A percentile compares a stretch with the other conserved stretches of the same genome.
Conservation (phyloP, 2,113 vertebrate species). For the Plectropomus leopardus region DNA sequence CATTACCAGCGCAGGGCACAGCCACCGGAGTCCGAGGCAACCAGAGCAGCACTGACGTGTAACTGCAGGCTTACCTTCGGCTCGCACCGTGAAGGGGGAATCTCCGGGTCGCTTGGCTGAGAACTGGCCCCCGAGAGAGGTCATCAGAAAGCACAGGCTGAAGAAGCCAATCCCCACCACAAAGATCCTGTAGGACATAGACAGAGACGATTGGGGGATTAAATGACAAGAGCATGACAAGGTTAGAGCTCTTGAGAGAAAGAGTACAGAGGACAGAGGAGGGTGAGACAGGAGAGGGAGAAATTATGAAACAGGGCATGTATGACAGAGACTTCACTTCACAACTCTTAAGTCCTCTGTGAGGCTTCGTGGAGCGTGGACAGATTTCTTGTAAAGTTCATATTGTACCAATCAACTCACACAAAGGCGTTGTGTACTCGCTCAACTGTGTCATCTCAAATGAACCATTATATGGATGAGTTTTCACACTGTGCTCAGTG, state of each 20-base stretch:
- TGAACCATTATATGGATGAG: constrained; percentile 22
- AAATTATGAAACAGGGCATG: not conserved
- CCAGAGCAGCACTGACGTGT: constrained; percentile 13
- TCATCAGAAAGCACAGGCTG: constrained; percentile 98
- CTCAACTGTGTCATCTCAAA: constrained; percentile 40
- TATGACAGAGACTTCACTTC: not conserved
- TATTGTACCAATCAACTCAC: constrained; percentile 8
- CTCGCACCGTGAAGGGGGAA: constrained; percentile 93
- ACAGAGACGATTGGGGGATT: not conserved
- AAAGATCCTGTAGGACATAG: constrained; percentile 89
- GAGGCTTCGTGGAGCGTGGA: not conserved
- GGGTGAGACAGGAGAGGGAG: not conserved
- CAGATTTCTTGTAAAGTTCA: constrained; percentile 4
- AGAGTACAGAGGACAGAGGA: not conserved
- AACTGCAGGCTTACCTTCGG: constrained; percentile 89
- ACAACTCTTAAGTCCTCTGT: not conserved
- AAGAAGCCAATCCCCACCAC: constrained; percentile 97
- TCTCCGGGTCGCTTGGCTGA: constrained; percentile 92
- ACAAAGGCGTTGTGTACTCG: constrained; percentile 22
- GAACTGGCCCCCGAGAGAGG: constrained; percentile 96
- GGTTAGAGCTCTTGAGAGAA: constrained; percentile 9
- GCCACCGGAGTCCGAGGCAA: constrained; percentile 27
- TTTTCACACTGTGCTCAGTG: constrained; percentile 46
- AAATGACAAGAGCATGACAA: constrained; percentile 14
- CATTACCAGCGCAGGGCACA: constrained; percentile 54